Conservation (phyloP, 2,888 invertebrate genomes). For the Sinelater perroti region DNA sequence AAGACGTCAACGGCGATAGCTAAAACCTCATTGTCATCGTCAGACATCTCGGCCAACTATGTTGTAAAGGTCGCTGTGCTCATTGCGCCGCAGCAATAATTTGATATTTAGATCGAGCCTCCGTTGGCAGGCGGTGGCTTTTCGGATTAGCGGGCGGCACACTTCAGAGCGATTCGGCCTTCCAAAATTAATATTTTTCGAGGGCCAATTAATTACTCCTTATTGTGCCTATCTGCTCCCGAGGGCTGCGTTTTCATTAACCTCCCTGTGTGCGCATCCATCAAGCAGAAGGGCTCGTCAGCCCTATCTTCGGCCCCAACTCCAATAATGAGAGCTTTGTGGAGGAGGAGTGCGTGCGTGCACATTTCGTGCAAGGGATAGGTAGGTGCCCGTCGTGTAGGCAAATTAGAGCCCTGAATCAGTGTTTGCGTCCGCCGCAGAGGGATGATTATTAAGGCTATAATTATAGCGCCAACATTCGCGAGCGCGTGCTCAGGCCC, state of each 20-base stretch:
- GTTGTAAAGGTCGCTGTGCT: slow-evolving; percentile 20
- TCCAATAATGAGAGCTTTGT: slow-evolving; percentile 33
- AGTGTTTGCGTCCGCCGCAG: slow-evolving; percentile 43
- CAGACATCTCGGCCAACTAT: not conserved
- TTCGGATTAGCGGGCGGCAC: slow-evolving; percentile 20
- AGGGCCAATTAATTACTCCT: slow-evolving; percentile 24
- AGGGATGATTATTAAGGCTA: slow-evolving; percentile 46
- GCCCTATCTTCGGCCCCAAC: slow-evolving; percentile 26
- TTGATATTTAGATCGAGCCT: too few relatives aligned
- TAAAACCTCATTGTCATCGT: slow-evolving; percentile 37
- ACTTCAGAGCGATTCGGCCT: slow-evolving; percentile 17
- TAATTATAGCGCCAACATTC: slow-evolving; percentile 41
- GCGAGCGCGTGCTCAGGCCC: slow-evolving; percentile 17
- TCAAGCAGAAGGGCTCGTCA: slow-evolving; percentile 24
- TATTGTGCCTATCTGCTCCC: slow-evolving; percentile 19
- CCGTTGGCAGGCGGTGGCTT: not conserved
- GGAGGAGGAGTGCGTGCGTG: slow-evolving; percentile 31
- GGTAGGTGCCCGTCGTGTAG: slow-evolving; percentile 33
- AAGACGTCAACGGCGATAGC: slow-evolving; percentile 52
- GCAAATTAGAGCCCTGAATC: slow-evolving; percentile 46
- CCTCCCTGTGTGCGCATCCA: slow-evolving; percentile 24
- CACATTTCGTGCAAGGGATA: slow-evolving; percentile 26
- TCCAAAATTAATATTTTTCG: slow-evolving; percentile 24
- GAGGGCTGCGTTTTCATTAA: slow-evolving; percentile 31
- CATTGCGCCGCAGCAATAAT: too few relatives aligned